Conservation (phyloP, 2,113 vertebrate species). For the Solea solea region DNA sequence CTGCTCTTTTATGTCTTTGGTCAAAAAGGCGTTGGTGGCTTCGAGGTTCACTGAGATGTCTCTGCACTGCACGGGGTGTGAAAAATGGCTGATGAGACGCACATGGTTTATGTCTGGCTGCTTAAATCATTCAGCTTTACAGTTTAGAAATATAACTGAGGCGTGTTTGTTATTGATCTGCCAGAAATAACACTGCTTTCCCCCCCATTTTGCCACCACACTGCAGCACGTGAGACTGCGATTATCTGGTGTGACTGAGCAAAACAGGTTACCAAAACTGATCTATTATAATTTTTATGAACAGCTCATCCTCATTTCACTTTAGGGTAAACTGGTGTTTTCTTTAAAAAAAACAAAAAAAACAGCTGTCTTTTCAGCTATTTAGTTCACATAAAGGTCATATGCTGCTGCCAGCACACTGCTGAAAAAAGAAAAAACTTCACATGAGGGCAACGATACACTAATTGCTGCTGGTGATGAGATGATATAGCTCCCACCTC, state of each 20-base stretch:
- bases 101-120: slow-evolving; percentile 59
- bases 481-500: slow-evolving; percentile 5
- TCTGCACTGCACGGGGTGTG: slow-evolving; percentile 53
- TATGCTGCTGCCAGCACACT: background rate
- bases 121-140: slow-evolving; percentile 30
- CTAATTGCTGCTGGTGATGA: slow-evolving; percentile 7
- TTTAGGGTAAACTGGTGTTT: background rate
- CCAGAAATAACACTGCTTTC: background rate
- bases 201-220: background rate
- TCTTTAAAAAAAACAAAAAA: too few relatives aligned
- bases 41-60: slow-evolving; percentile 53
- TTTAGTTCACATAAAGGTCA: background rate
- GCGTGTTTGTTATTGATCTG: background rate
- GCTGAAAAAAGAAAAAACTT: slow-evolving; percentile 13
- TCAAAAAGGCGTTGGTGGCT: slow-evolving; percentile 73
- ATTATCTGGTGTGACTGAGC: slow-evolving; percentile 15
- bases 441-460: background rate
- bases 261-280: slow-evolving; percentile 12
- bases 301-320: too few relatives aligned
- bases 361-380: background rate
- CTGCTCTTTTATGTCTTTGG: slow-evolving; percentile 15
- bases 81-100: slow-evolving; percentile 36
- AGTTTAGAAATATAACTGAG: slow-evolving; percentile 29
- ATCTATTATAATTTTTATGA: background rate
- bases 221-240: slow-evolving; percentile 24